Conservation (phyloP, 2,113 vertebrate genomes). For the Oncorhynchus kisutch region DNA sequence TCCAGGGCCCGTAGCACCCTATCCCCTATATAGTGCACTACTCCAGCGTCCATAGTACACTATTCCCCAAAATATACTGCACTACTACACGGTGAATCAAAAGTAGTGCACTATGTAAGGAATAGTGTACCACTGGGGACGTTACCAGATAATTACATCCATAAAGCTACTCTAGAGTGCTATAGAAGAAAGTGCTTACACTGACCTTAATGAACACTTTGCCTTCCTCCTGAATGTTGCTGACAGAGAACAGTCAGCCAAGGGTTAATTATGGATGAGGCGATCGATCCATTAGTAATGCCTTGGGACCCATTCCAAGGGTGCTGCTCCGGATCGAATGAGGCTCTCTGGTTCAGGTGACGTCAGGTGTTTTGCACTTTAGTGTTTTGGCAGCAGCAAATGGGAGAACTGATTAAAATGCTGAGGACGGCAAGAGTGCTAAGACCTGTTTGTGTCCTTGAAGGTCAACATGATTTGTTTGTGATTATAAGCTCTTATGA, state of each 20-base stretch:
- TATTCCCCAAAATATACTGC: not conserved
- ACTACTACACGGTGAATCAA: no score
- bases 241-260: not conserved
- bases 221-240: not conserved
- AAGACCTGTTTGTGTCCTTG: not conserved
- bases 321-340: conserved; percentile 27
- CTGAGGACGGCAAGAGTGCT: not conserved
- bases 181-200: not conserved
- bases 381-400: not conserved
- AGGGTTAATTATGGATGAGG: conserved; percentile 56
- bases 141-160: no score
- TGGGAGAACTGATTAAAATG: not conserved
- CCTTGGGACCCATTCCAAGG: conserved; percentile 2
- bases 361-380: conserved; percentile 4
- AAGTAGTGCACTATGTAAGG: no score
- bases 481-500: no score
- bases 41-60: no score
- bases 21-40: not conserved
- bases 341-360: conserved; percentile 28
- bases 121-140: no score
- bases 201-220: not conserved
- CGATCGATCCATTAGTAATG: conserved; percentile 47
- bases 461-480: not conserved
- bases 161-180: not conserved
- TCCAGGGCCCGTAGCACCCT: no score